phyloP scores from a whole-genome alignment of 1,140 invertebrate genomes.

The Drosophila chauvacae region DNA sequence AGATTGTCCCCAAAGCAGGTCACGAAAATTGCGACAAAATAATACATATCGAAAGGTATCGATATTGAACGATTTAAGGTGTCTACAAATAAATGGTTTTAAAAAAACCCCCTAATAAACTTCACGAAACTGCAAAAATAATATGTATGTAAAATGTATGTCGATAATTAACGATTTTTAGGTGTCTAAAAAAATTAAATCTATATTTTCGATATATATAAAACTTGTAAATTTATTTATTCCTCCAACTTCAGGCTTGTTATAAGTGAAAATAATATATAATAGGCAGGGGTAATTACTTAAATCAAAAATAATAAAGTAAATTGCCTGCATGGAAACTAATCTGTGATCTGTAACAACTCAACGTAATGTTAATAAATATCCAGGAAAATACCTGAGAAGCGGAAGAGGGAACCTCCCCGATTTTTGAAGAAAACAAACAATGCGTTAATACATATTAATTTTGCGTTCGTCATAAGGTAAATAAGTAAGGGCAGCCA shows the following conservation, averaged over 20 bases:
- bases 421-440: constrained; percentile 14
- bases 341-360: constrained; percentile 8
- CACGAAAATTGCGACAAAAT: background rate
- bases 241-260: background rate
- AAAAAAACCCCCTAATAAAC: background rate
- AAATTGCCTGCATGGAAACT: background rate
- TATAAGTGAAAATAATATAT: background rate
- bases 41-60: background rate
- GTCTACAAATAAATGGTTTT: background rate
- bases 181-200: no score
- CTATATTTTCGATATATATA: background rate
- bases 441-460: constrained; percentile 35
- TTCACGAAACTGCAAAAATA: background rate
- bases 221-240: background rate
- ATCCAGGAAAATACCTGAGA: background rate
- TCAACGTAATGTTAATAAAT: background rate
- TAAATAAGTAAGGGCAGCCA: constrained; percentile 40
- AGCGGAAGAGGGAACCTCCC: constrained; percentile 9
- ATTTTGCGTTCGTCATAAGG: constrained; percentile 27
- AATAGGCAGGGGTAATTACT: background rate
- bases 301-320: background rate
- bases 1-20: constrained; percentile 1
- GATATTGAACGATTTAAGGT: background rate
- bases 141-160: background rate
- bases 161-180: background rate